phyloP scores from a whole-genome alignment of 2,113 vertebrate genomes.

The Sinocyclocheilus maitianheensis region DNA sequence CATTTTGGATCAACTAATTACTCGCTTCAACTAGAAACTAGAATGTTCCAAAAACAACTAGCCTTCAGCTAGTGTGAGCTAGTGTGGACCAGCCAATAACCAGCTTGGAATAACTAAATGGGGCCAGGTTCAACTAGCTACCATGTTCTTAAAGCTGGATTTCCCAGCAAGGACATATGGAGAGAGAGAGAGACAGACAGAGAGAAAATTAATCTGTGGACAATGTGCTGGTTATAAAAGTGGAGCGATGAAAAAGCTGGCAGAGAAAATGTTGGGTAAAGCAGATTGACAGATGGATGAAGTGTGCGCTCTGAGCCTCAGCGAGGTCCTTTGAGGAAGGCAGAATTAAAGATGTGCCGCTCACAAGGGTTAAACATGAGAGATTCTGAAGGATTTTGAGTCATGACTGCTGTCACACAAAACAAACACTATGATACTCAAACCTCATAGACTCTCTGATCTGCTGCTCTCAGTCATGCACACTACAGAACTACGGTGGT shows the following conservation, averaged over 20 bases:
- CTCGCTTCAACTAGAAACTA: not conserved
- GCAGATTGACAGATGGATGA: conserved; percentile 28
- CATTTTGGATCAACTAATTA: not conserved
- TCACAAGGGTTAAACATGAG: conserved; percentile 21
- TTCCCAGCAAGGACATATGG: not conserved
- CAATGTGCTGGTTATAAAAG: conserved; percentile 2
- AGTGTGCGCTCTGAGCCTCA: not conserved
- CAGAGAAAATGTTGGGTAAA: not conserved
- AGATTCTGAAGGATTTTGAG: not conserved
- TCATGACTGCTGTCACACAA: not conserved
- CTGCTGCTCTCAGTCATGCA: not conserved
- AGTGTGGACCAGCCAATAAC: not conserved
- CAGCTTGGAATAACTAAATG: not conserved
- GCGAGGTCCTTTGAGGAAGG: not conserved
- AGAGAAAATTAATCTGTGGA: not conserved
- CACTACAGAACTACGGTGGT: not conserved
- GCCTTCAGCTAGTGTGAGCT: not conserved
- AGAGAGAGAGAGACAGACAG: not conserved
- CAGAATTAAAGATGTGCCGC: not conserved
- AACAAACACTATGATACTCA: conserved; percentile 13
- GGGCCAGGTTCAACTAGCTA: not conserved
- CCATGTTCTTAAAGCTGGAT: not conserved
- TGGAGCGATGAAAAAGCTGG: conserved; percentile 4
- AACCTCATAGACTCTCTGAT: not conserved
- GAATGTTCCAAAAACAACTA: not conserved